Evolutionary conservation across 1,140 invertebrate genomes (phyloP).

Genomic region (Gyrodactylus bullatarudis): DNA sequence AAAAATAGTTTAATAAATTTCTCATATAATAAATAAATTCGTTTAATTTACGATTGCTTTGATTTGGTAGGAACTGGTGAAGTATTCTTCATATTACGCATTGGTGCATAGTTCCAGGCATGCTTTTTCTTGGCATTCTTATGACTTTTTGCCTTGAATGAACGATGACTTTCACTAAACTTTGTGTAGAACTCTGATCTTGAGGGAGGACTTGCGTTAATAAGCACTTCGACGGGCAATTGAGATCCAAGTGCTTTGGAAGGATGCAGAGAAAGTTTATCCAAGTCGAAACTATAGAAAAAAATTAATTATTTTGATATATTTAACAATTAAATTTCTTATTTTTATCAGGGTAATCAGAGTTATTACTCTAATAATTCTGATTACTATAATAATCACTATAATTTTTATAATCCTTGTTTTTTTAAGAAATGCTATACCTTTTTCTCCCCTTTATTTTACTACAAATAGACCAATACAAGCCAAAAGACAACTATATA

Average conservation of each 20-base stretch:
- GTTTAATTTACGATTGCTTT: not conserved
- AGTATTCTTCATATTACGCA: not conserved
- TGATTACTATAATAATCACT: not conserved
- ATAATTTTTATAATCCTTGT: not conserved
- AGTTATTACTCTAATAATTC: not conserved
- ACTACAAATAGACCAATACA: not conserved
- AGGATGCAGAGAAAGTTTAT: not conserved
- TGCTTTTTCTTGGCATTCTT: not conserved
- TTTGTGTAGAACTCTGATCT: not conserved
- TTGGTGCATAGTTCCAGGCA: not conserved
- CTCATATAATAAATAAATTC: not conserved
- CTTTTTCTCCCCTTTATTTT: too few species aligned
- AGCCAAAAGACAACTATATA: not conserved
- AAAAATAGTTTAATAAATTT: not conserved
- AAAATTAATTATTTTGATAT: too few species aligned
- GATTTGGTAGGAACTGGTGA: not conserved
- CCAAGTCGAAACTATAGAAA: not conserved
- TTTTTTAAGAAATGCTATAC: too few species aligned
- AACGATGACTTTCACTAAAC: not conserved
- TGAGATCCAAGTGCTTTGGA: not conserved
- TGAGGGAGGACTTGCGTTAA: not conserved
- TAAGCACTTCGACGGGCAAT: not conserved
- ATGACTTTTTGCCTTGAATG: not conserved
- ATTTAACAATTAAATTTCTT: not conserved
- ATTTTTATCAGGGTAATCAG: not conserved